Conservation (phyloP, 2,113 vertebrate species). For the Poeciliopsis occidentalis region DNA sequence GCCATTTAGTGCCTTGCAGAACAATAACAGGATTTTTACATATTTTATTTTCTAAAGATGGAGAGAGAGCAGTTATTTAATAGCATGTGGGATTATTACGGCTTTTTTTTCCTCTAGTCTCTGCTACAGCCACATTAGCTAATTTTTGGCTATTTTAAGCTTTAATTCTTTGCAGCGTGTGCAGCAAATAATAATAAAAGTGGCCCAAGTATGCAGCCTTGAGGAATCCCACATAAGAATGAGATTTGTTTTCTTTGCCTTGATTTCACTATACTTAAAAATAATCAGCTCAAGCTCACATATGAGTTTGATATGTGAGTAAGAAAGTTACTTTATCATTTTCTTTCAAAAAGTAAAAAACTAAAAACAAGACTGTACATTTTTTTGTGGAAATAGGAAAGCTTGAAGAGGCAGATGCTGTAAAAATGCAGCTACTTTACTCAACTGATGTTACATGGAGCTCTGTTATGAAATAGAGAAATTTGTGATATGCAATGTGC, state of each 20-base stretch:
- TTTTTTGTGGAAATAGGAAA: neutral
- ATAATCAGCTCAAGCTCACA: neutral
- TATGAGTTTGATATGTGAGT: neutral
- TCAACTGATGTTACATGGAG: neutral
- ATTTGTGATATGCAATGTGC: neutral
- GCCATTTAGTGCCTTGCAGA: neutral
- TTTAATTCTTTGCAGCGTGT: no score
- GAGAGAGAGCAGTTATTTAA: neutral
- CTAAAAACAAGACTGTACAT: no score
- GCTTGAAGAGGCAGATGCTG: neutral
- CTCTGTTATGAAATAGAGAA: neutral
- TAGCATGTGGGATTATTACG: neutral
- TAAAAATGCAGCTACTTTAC: neutral
- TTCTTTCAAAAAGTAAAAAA: neutral
- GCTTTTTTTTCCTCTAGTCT: no score
- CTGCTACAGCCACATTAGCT: neutral
- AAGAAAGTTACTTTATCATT: neutral
- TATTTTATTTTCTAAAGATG: neutral
- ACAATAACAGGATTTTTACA: neutral
- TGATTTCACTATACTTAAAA: no score
- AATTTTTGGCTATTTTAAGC: neutral
- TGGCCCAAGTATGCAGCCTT: neutral
- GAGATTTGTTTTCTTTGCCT: neutral
- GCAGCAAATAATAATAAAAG: no score
- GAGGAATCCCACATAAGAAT: neutral